Evolutionary conservation across 2,888 invertebrate species (phyloP), one percentile per base, ranked within the genome.

Genomic region (Oscheius sp.): DNA sequence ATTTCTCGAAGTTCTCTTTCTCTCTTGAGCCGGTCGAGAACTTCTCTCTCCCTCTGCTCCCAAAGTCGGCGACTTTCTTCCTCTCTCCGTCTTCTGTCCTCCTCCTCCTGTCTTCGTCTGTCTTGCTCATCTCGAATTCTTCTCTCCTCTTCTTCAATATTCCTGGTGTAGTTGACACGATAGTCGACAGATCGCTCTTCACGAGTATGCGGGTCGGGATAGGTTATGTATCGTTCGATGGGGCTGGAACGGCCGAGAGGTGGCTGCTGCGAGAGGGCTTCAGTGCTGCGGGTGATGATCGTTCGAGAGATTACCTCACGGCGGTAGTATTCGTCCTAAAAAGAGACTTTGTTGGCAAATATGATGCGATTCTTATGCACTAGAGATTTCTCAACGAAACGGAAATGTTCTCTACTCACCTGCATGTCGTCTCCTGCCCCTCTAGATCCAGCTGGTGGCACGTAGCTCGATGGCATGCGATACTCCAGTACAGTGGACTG

Each of bases 281-380:
- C 88, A 29, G 86, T 85, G 35, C 86, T 86, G 48, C 88, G 84
- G 7, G 88, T 88, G 60, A 88, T 87, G 37, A 88, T 85, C 5
- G 88, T 88, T 60, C 88, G 76, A 5, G 87, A 87, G 75, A 87
- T 82, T 57, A 88, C 86, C 77, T 87, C 87, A 73, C 86, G 79
- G 32, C 87, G 80, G 77, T 87, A 87, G 73, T 87, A 87, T 76
- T 87, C 87, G 79, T 87, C 87, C 76, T 84, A 82, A 60, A 79
- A 76, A 37, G 11, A 33, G 1, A 37, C 4, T 13, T 42, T 42
- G 42, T 21, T 21, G 21, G 21, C 21, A 21, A 21, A 21, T 21
- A 21, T 21, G 21, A 21, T 21, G 21, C 21, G 21, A 21, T 21
- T 21, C 21, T 21, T 21, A 21, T 21, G 21, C 21, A 21, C 21